These are phyloP conservation scores for Macrophya alboannulata DNA, from an alignment of 2,888 invertebrate genomes.

Conservation along the genomic window DNA sequence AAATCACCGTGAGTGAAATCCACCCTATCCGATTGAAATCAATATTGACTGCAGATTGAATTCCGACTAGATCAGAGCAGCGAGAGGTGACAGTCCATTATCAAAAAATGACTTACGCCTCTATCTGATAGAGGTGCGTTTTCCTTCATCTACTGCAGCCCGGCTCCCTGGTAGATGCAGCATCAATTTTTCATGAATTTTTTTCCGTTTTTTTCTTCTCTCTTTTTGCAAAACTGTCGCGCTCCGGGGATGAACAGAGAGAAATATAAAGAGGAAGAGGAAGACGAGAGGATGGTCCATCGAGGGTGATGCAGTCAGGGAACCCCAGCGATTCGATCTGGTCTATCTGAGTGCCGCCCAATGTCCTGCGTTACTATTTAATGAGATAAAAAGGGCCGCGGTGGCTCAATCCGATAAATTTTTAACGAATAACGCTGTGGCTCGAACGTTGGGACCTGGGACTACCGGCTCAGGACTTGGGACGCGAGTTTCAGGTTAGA, in stretches of 20 bases:
- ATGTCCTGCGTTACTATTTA: conserved; percentile 72
- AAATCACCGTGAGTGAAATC: conserved; percentile 76
- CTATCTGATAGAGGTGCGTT: conserved; percentile 68
- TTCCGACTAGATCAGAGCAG: conserved; percentile 62
- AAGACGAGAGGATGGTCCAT: conserved; percentile 4
- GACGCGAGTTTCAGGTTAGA: conserved; percentile 66
- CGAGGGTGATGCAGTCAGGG: conserved; percentile 36
- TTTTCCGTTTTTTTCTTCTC: neutral
- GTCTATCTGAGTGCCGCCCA: conserved; percentile 57
- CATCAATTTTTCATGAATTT: conserved; percentile 35
- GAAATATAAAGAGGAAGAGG: too few relatives aligned
- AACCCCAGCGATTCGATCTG: neutral
- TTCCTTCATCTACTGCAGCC: neutral
- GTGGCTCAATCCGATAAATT: conserved; percentile 71
- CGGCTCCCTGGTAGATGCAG: neutral
- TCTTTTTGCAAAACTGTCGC: neutral
- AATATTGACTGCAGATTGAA: conserved; percentile 78
- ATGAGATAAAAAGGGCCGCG: conserved; percentile 77
- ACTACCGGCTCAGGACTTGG: conserved; percentile 57
- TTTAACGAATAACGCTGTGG: conserved; percentile 65
- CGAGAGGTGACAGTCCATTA: conserved; percentile 72
- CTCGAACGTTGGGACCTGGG: conserved; percentile 10
- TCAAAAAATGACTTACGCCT: conserved; percentile 75
- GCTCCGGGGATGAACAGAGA: neutral
- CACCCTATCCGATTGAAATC: conserved; percentile 76